Conservation (phyloP, 2,797 vertebrate genomes). For the Simalia tracyae region DNA sequence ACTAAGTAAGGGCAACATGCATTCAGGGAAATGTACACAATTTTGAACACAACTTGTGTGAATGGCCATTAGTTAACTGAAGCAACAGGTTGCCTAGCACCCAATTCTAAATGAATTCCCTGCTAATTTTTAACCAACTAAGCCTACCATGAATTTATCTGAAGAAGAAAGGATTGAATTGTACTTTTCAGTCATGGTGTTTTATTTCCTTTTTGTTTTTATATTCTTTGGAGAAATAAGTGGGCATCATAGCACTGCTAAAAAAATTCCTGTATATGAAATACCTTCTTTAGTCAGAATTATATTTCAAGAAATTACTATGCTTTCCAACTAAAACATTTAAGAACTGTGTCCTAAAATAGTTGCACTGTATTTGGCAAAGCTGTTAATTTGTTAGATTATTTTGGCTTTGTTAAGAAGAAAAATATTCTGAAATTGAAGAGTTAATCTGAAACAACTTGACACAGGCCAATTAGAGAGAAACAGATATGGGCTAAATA, state of each 20-base stretch:
- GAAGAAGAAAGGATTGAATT: constrained; percentile 7
- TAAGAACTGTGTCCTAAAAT: constrained; percentile 9
- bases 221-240: background rate
- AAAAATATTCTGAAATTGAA: constrained; percentile 11
- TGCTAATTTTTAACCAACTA: background rate
- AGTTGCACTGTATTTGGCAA: constrained; percentile 2
- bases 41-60: background rate
- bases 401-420: constrained; percentile 27
- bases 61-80: background rate
- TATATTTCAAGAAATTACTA: constrained; percentile 13
- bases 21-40: background rate
- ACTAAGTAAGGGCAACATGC: background rate
- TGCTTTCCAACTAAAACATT: constrained; percentile 5
- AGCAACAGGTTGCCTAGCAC: background rate
- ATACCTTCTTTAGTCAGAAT: background rate
- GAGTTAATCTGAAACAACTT: background rate
- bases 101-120: background rate
- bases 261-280: background rate
- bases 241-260: constrained; percentile 10
- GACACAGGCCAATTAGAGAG: background rate
- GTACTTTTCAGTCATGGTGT: background rate
- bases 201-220: background rate
- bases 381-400: constrained; percentile 11
- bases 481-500: background rate
- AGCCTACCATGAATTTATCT: background rate